phyloP scores from a whole-genome alignment of 2,113 vertebrate species.

The Tretioscincus oriximinensis region DNA sequence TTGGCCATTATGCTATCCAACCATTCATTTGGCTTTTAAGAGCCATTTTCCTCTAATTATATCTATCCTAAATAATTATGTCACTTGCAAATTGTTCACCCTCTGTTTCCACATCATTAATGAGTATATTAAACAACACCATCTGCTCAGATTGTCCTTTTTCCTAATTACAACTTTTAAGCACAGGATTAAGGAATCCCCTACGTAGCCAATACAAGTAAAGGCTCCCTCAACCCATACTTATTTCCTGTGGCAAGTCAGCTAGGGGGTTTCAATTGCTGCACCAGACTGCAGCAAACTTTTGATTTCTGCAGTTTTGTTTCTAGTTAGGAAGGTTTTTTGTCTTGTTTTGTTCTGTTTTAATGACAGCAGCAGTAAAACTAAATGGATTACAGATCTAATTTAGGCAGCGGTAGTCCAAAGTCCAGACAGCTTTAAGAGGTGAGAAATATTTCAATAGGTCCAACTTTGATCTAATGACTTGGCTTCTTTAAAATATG shows the following conservation, averaged over 20 bases:
- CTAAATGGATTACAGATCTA: conserved; percentile 31
- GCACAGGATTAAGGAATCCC: conserved; percentile 33
- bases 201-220: conserved; percentile 13
- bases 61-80: conserved; percentile 7
- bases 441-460: conserved; percentile 9
- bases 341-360: no score
- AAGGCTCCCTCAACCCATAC: conserved; percentile 20
- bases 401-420: conserved; percentile 11
- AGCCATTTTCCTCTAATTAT: conserved; percentile 5
- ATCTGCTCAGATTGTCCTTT: conserved; percentile 39
- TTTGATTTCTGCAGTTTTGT: conserved; percentile 11
- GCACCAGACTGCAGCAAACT: conserved; percentile 7
- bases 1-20: conserved; percentile 11
- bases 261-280: neutral
- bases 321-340: conserved; percentile 15
- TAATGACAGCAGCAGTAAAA: conserved; percentile 8
- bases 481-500: neutral
- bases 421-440: conserved; percentile 27
- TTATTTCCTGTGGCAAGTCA: conserved; percentile 26
- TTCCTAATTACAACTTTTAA: conserved; percentile 38
- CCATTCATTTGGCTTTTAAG: conserved; percentile 21
- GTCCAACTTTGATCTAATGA: conserved; percentile 22
- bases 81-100: conserved; percentile 34
- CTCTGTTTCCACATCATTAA: conserved; percentile 18
- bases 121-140: conserved; percentile 31